Evolutionary conservation across 2,888 invertebrate species (phyloP).

Genomic region (Tuta absoluta): DNA sequence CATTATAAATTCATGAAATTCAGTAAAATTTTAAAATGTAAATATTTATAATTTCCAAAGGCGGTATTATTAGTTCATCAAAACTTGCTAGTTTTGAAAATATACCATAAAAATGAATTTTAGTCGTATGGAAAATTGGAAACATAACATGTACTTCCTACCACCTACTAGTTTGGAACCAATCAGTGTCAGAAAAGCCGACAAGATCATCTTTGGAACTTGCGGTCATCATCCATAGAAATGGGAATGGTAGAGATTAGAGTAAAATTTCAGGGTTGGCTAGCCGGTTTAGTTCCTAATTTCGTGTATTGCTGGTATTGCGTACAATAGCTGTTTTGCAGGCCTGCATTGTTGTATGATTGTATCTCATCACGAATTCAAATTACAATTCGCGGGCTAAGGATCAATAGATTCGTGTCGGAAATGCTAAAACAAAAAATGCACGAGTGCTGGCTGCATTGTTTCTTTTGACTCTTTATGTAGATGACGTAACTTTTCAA

Average conservation of each 20-base stretch:
- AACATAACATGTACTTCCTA: too few relatives aligned
- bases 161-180: too few relatives aligned
- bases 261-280: neutral
- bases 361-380: slow-evolving; percentile 43
- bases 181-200: too few relatives aligned
- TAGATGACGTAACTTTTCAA: slow-evolving; percentile 4
- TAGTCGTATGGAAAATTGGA: too few relatives aligned
- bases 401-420: slow-evolving; percentile 15
- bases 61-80: neutral
- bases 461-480: slow-evolving; percentile 2
- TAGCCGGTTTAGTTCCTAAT: neutral
- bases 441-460: neutral
- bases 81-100: too few relatives aligned
- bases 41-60: neutral
- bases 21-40: neutral
- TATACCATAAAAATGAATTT: too few relatives aligned
- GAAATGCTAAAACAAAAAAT: neutral
- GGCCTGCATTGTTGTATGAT: slow-evolving; percentile 11
- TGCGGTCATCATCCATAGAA: neutral
- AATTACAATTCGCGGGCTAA: slow-evolving; percentile 40
- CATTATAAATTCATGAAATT: neutral
- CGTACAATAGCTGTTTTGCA: neutral
- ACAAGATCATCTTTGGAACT: neutral
- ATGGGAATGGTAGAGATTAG: neutral
- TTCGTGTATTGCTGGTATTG: slow-evolving; percentile 1